A percentile compares a stretch with the other conserved stretches of the same genome.
These are phyloP conservation scores for Turnix velox DNA, from an alignment of 2,113 vertebrate genomes.

Conservation along the genomic window DNA sequence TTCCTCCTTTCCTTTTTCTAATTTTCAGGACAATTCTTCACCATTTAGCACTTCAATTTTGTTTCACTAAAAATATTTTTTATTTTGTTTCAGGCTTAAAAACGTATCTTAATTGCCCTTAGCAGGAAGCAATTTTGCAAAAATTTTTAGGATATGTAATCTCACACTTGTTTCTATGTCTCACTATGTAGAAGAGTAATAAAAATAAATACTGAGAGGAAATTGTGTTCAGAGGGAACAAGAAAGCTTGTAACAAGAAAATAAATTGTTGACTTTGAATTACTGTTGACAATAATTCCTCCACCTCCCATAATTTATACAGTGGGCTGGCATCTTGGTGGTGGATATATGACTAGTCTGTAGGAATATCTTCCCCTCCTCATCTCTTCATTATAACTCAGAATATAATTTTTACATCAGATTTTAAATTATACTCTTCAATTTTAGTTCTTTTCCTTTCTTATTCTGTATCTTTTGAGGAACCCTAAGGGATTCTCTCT, in stretches of 20 bases:
- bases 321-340: not conserved
- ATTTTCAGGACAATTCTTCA: not conserved
- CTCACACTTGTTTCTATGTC: not conserved
- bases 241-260: not conserved
- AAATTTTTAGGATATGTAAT: not conserved
- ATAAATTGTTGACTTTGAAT: not conserved
- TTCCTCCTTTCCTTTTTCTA: too few relatives aligned
- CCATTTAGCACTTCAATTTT: not conserved
- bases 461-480: not conserved
- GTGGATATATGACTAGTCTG: not conserved
- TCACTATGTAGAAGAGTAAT: not conserved
- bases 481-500: not conserved
- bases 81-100: not conserved
- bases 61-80: not conserved
- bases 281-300: not conserved
- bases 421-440: not conserved
- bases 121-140: not conserved
- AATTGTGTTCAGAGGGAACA: not conserved
- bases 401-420: not conserved
- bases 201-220: not conserved
- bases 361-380: not conserved
- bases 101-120: not conserved
- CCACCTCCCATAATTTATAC: not conserved
- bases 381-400: not conserved
- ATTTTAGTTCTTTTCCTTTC: rapidly evolving